Evolutionary conservation across 2,888 invertebrate species (phyloP), one percentile per base, ranked within the genome.

Genomic region (Gasteruption jaculator): DNA sequence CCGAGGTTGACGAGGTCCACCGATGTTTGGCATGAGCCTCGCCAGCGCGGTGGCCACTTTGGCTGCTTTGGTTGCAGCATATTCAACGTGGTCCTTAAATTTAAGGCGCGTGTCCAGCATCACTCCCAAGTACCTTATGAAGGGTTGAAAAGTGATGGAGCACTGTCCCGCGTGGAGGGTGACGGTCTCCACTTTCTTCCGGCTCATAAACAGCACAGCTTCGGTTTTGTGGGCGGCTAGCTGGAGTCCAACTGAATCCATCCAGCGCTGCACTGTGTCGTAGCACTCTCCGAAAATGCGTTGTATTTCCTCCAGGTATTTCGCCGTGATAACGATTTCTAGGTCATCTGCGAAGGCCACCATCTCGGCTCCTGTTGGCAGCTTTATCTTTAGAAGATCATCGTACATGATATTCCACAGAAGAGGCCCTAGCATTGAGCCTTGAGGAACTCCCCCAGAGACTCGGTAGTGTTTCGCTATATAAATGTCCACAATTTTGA

Each of bases 51-150:
- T 19, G 12, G 21, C 19, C 14, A 46, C 46, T 19, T 5, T 20
- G 8, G 34, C 30, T 2, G 45, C 45, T 25, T 46, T 50, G 11
- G 15, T 19, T 16, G 24, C 14, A 2, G 31, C 25, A 16, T 43
- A 33, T 8, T 43, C 29, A 1, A 19, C 37, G 4, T 43, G 45
- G n/a, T 42, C 27, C 24, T 45, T 40, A 37, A 53, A 53, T 16
- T 31, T 46, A 5, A 49, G 45, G 16, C 45, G 35, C 15, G 46
- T 31, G 22, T 51, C 49, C n/a, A 48, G 8, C 41, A 39, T 41
- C 26, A 51, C 38, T 29, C 51, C 49, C 22, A 53, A 33, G 25
- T 53, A 53, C 26, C 45, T 31, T 8, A 53, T 37, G 29, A 4
- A 41, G 14, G 49, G 43, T 21, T 43, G 30, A 5, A 41, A 36